Percentiles rank a stretch among this genome's conserved stretches.
These are phyloP conservation scores for Heliangelus exortis DNA, from an alignment of 2,797 vertebrate genomes.

Conservation along the genomic window DNA sequence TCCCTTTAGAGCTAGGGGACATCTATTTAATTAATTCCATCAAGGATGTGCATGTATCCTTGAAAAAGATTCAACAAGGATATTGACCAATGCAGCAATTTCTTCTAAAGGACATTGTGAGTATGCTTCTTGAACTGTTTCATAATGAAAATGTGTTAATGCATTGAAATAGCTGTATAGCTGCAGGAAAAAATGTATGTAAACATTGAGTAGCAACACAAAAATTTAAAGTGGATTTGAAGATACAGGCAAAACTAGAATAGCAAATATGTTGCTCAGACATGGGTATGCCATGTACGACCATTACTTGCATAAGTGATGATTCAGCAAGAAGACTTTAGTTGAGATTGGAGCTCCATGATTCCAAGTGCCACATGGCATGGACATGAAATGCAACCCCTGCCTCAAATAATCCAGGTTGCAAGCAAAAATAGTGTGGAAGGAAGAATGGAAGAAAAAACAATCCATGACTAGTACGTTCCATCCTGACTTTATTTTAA, in stretches of 20 bases:
- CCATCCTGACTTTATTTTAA: not conserved
- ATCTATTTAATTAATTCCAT: not conserved
- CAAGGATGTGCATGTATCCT: not conserved
- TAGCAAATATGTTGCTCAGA: not conserved
- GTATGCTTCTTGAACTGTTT: not conserved
- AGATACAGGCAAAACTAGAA: not conserved
- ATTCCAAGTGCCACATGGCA: not conserved
- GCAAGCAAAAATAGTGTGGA: not conserved
- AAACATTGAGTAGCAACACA: not conserved
- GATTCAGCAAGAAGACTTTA: not conserved
- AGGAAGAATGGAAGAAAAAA: not conserved
- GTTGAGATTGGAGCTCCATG: not conserved
- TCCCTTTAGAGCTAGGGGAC: not conserved
- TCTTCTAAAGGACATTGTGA: not conserved
- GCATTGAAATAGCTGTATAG: not conserved
- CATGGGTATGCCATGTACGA: not conserved
- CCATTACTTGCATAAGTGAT: not conserved
- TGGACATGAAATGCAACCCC: not conserved
- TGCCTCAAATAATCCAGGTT: not conserved
- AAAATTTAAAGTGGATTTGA: not conserved
- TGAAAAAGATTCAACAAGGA: not conserved
- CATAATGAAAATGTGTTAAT: not conserved
- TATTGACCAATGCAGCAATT: not conserved
- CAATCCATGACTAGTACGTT: not conserved
- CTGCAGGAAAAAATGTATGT: slow-evolving; percentile 13